Conservation (phyloP, 2,797 vertebrate species). For the Sternotherus odoratus region DNA sequence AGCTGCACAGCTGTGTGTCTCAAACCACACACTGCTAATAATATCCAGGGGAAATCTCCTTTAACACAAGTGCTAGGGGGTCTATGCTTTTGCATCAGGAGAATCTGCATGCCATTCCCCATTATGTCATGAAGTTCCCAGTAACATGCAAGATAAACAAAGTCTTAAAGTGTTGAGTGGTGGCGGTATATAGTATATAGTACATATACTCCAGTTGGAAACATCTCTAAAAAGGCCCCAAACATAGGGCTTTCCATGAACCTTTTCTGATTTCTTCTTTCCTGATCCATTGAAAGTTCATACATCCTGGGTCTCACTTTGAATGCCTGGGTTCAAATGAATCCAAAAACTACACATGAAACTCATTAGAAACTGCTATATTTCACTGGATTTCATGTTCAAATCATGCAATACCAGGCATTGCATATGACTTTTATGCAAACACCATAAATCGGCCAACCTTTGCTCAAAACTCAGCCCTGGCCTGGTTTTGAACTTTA, state of each 20-base stretch:
- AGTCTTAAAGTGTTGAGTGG: not conserved
- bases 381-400: not conserved
- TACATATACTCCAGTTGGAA: not conserved
- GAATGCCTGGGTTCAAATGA: not conserved
- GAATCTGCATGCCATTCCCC: not conserved
- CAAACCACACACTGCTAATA: not conserved
- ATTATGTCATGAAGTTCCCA: not conserved
- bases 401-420: too few species aligned
- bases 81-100: too few species aligned
- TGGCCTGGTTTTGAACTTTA: not conserved
- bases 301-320: not conserved
- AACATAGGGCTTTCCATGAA: not conserved
- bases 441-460: not conserved
- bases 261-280: not conserved
- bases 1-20: not conserved
- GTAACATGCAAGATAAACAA: not conserved
- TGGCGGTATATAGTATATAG: not conserved
- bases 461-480: not conserved
- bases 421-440: not conserved
- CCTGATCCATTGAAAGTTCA: too few species aligned
- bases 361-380: not conserved
- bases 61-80: not conserved
- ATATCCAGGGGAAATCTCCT: not conserved
- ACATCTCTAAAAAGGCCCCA: not conserved
- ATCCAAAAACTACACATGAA: not conserved